A percentile compares a stretch with the other conserved stretches of the same genome.
Conservation (phyloP, 2,797 vertebrate species). For the Protonibea diacanthus region DNA sequence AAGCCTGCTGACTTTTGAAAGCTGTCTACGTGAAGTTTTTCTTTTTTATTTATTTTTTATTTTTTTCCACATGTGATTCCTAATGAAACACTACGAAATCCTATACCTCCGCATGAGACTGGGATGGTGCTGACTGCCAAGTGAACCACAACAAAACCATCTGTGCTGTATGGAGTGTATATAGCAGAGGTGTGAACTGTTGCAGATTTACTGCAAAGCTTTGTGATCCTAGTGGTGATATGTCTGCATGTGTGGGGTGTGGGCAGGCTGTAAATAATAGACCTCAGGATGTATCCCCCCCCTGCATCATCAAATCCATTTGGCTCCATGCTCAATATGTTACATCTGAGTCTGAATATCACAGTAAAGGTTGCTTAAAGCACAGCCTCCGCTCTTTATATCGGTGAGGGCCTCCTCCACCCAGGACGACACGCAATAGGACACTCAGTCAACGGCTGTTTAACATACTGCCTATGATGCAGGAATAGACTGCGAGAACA, state of each 20-base stretch:
- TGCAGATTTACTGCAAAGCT: constrained; percentile 59
- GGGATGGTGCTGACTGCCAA: constrained; percentile 59
- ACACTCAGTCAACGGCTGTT: constrained; percentile 42
- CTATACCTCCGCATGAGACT: constrained; percentile 39
- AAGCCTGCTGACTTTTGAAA: constrained; percentile 45
- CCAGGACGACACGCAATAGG: constrained; percentile 29
- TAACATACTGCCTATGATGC: constrained; percentile 57
- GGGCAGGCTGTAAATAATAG: constrained; percentile 61
- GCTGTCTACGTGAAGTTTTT: constrained; percentile 18
- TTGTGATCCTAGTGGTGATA: constrained; percentile 34
- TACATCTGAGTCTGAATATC: constrained; percentile 51
- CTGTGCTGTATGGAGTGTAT: constrained; percentile 54
- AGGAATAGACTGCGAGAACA: constrained; percentile 52
- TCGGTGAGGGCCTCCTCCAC: constrained; percentile 15
- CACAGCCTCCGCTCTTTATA: constrained; percentile 31
- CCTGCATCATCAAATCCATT: constrained; percentile 61
- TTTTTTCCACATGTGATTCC: constrained; percentile 30
- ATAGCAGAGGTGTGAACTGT: constrained; percentile 62
- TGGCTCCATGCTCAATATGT: constrained; percentile 51
- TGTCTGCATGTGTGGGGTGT: constrained; percentile 41
- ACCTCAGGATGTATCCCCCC: constrained; percentile 39
- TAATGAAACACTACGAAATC: constrained; percentile 54
- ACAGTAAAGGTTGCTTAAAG: constrained; percentile 55
- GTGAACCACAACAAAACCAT: constrained; percentile 74
- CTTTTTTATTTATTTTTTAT: not conserved